Conservation (phyloP, 2,888 invertebrate species). For the Mythimna vitellina region DNA sequence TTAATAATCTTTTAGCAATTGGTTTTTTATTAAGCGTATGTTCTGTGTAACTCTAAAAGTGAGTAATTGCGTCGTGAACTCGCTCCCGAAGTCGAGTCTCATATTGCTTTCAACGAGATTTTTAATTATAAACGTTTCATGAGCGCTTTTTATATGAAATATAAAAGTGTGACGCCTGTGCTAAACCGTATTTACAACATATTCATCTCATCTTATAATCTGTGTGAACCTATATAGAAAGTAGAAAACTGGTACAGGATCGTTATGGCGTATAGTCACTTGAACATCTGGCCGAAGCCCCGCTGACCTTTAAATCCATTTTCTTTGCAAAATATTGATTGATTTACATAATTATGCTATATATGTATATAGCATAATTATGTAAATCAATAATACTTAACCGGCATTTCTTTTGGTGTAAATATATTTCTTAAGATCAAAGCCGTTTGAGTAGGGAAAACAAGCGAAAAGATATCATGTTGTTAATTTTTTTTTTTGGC, state of each 20-base stretch:
- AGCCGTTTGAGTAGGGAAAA: too few species aligned
- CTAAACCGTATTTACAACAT: constrained; percentile 22
- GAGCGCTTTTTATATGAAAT: constrained; percentile 18
- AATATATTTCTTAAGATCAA: too few species aligned
- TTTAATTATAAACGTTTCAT: constrained; percentile 8
- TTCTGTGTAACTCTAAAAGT: neutral
- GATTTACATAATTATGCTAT: too few species aligned
- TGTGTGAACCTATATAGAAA: constrained; percentile 43
- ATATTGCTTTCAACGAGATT: neutral
- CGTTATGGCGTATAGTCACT: constrained; percentile 15
- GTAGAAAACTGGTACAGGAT: constrained; percentile 40
- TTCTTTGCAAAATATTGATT: too few species aligned
- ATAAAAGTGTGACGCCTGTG: constrained; percentile 24
- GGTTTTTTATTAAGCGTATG: neutral
- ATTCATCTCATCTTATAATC: constrained; percentile 38
- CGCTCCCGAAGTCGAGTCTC: neutral
- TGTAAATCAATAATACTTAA: too few species aligned
- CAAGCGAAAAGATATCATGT: too few species aligned
- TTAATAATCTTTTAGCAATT: neutral
- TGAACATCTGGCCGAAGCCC: too few species aligned
- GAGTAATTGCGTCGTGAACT: neutral
- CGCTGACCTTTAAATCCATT: too few species aligned
- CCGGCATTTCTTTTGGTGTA: too few species aligned
- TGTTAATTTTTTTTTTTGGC: too few species aligned
- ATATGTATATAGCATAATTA: too few species aligned